Evolutionary conservation across 2,888 invertebrate species (phyloP).

Genomic region (Cephus pygmeus): DNA sequence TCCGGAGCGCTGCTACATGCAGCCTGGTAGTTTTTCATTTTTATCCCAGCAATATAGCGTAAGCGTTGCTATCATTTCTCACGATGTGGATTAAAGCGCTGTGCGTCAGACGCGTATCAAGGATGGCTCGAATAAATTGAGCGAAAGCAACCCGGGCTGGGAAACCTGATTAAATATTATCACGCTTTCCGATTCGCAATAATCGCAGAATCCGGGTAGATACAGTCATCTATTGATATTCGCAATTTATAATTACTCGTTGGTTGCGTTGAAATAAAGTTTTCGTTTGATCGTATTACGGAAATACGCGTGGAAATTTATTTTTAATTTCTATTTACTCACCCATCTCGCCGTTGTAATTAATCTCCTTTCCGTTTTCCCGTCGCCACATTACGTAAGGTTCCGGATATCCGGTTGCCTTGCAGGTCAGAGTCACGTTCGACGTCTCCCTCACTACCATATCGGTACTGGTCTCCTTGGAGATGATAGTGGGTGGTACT

Average conservation of each 20-base stretch:
- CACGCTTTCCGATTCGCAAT: not conserved
- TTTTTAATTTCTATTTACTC: conserved; percentile 48
- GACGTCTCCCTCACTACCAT: conserved; percentile 91
- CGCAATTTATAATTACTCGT: too few species aligned
- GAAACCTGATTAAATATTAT: not conserved
- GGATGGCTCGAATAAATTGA: not conserved
- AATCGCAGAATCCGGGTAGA: not conserved
- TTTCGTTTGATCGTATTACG: not conserved
- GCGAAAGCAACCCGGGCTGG: not conserved
- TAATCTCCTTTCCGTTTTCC: conserved; percentile 89
- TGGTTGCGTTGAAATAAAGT: too few species aligned
- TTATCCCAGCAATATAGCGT: not conserved
- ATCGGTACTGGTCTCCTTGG: conserved; percentile 90
- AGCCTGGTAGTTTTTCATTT: not conserved
- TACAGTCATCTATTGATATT: not conserved
- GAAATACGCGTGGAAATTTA: not conserved
- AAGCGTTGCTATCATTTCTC: not conserved
- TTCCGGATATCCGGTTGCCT: conserved; percentile 88
- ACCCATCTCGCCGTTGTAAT: conserved; percentile 91
- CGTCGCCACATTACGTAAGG: conserved; percentile 94
- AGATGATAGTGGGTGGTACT: conserved; percentile 93
- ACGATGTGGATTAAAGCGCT: not conserved
- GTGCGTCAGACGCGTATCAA: not conserved
- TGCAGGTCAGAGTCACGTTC: conserved; percentile 88
- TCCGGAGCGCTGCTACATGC: not conserved